Evolutionary conservation across 2,113 vertebrate species (phyloP), one percentile per base, ranked within the genome.

Genomic region (Mastomys natalensis): DNA sequence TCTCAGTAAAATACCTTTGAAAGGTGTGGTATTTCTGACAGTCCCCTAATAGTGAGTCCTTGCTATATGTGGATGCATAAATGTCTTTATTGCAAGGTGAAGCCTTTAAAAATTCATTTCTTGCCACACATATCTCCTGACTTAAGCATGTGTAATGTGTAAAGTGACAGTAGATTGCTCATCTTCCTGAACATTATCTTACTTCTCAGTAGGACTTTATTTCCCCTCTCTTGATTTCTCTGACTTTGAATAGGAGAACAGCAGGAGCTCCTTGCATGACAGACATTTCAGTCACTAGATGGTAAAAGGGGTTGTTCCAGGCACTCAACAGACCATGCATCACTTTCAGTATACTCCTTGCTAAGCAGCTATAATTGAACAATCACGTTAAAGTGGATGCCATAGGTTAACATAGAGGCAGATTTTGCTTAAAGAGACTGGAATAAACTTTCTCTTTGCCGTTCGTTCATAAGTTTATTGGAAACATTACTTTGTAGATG

Each of bases 271-370:
- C 98, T 85, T 98, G 96, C 43, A 98, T 97, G 62, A 96, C 95
- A 95, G 98, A 98, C 37, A 98, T 98, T 97, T 99, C 98, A 0
- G 97, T 92, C 48, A 96, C 98, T 89, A 98, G 81, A n/a, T 99
- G 98, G 62, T 98, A 24, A 24, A 99, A 93, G 5, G 98, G 98
- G 24, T 98, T 98, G 2, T 98, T 98, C 98, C 98, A 98, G 93
- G 98, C 98, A 21, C 98, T 98, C 76, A 99, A 81, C 31, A 99
- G 93, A 40, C 89, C 93, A 55, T 98, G 45, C 19, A 98, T 77
- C 88, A 98, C 24, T 48, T 97, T 98, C 88, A 99, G 95, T 8
- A 99, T 93, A 98, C 98, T 97, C 98, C 98, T 0, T 98, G 97
- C 98, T 99, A 91, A 77, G 66, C 12, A 73, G 40, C 53, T 45